Evolutionary conservation across 2,797 vertebrate genomes (phyloP), one percentile per base, ranked within the genome.

Genomic region (Pipistrellus pipistrellus): DNA sequence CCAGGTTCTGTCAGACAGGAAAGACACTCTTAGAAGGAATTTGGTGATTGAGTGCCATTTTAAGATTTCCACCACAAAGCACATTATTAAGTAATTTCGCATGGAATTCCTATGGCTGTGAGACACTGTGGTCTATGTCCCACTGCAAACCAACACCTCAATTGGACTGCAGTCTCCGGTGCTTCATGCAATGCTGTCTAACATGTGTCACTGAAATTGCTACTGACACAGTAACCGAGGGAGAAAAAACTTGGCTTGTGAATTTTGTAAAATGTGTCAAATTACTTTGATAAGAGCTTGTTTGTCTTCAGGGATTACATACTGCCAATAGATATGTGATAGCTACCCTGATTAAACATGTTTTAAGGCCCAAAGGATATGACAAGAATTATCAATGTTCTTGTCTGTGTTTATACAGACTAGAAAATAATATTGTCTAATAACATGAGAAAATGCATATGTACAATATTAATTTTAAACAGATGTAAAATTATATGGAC

Each of bases 221-320:
- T 88, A 38, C 30, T 77, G 84, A 77, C 86, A 44, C 77, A 80
- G 32, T 38, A 78, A n/a, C 38, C 27, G 12, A 59, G 46, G 27
- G 32, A 83, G 25, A 77, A 62, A 72, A 88, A 88, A 64, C 15
- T 38, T 44, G 27, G 57, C n/a, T 68, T 80, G 21, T 51, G 41
- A 9, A 75, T 88, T n/a, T 76, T 90, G 66, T 59, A 8, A 46
- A 87, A 41, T 44, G 15, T 57, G 38, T 86, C 35, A 57, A 64
- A 86, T 46, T 41, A 83, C 10, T 78, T 90, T 84, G 6, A 30
- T 83, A 71, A 93, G 88, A 82, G 53, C 78, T 81, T 77, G 27
- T 84, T 53, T 38, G 38, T 78, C 72, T 88, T 51, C 44, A 66
- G 44, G 30, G 12, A 10, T 59, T 66, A 53, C 6, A 25, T 85